Conservation (phyloP, 2,888 invertebrate genomes). For the Phania funesta region DNA sequence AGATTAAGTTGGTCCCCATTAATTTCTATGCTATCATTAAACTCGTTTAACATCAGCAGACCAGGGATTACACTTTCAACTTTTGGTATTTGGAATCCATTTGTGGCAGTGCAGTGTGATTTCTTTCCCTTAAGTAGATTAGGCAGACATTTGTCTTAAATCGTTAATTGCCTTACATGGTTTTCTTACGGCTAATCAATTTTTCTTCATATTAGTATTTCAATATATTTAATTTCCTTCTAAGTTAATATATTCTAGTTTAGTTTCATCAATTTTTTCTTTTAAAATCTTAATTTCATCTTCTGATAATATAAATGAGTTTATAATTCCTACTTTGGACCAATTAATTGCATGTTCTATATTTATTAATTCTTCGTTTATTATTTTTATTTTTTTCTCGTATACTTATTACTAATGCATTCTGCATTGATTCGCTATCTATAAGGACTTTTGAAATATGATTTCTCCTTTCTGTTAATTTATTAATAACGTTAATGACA, state of each 20-base stretch:
- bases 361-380: conserved; percentile 9
- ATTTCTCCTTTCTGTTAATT: neutral
- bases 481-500: neutral
- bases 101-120: conserved; percentile 7
- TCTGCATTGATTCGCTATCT: neutral
- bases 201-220: neutral
- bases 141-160: conserved; percentile 10
- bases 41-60: neutral
- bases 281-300: neutral
- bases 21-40: conserved; percentile 8
- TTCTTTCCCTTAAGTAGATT: conserved; percentile 4
- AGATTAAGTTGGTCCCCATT: conserved; percentile 6
- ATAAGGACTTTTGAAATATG: neutral
- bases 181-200: neutral
- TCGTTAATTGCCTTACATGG: conserved; percentile 3
- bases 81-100: conserved; percentile 20
- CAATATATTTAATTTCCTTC: conserved; percentile 9
- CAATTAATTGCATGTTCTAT: conserved; percentile 2
- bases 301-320: conserved; percentile 8
- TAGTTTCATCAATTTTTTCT: neutral
- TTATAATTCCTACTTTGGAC: conserved; percentile 1
- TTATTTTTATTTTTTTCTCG: conserved; percentile 9
- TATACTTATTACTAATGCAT: neutral
- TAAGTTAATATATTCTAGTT: neutral
- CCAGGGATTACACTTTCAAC: conserved; percentile 1